Percentiles rank a stretch among this genome's conserved stretches.
Conservation (phyloP, 2,113 vertebrate species). For the Amia ocellicauda region DNA sequence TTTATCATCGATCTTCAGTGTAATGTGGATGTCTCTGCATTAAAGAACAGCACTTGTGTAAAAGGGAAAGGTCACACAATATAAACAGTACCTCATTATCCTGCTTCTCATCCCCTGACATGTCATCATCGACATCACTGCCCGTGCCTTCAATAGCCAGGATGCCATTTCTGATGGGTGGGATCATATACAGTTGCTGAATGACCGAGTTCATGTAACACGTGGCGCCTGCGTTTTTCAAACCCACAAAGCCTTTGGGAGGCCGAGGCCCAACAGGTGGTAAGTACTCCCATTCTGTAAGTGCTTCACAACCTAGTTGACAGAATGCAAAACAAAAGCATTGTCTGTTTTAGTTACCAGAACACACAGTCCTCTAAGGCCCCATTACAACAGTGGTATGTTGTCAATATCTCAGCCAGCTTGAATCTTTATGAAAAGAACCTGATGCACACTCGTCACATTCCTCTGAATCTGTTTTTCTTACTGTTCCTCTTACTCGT, state of each 20-base stretch:
- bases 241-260: constrained; percentile 94
- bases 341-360: too few relatives aligned
- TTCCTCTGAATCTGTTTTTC: too few relatives aligned
- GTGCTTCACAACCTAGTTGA: constrained; percentile 83
- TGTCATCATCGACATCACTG: constrained; percentile 95
- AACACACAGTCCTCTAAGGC: too few relatives aligned
- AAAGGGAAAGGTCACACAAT: too few relatives aligned
- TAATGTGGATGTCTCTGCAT: too few relatives aligned
- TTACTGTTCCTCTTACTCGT: too few relatives aligned
- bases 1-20: too few relatives aligned
- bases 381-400: too few relatives aligned
- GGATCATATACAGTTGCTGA: constrained; percentile 99
- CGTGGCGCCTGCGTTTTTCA: constrained; percentile 97
- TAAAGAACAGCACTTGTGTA: background rate
- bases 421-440: too few relatives aligned
- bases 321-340: background rate
- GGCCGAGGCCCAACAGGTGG: constrained; percentile 95
- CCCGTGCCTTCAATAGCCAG: constrained; percentile 96
- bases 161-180: constrained; percentile 94
- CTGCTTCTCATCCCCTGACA: constrained; percentile 97
- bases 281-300: constrained; percentile 97
- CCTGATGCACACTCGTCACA: too few relatives aligned
- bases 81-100: constrained; percentile 86
- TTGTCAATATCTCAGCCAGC: too few relatives aligned
- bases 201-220: constrained; percentile 99